Evolutionary conservation across 2,888 invertebrate species (phyloP).

Genomic region (Tipula vernalis): DNA sequence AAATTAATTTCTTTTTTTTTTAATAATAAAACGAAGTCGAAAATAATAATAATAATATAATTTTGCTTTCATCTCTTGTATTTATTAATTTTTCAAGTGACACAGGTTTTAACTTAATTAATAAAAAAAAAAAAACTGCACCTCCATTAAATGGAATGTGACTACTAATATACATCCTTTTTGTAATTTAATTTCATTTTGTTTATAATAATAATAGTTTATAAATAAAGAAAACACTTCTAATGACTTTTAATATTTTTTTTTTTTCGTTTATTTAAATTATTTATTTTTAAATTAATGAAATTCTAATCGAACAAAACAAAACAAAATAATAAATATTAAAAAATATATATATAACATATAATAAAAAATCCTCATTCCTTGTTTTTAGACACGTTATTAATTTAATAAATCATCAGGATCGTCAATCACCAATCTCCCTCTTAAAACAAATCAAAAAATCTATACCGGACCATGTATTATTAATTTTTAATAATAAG

Average conservation of each 20-base stretch:
- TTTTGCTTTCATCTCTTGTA: not conserved
- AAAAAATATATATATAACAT: not conserved
- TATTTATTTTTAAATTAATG: not conserved
- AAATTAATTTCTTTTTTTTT: not conserved
- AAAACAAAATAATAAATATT: not conserved
- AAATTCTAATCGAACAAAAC: conserved; percentile 5
- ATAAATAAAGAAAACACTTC: not conserved
- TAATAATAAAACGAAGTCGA: not conserved
- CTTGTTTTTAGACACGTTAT: not conserved
- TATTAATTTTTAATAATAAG: not conserved
- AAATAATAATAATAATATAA: not conserved
- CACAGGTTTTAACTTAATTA: not conserved
- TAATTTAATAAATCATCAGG: not conserved
- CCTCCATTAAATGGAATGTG: conserved; percentile 9
- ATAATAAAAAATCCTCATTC: not conserved
- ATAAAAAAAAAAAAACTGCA: not conserved
- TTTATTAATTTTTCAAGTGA: conserved; percentile 1
- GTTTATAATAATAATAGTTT: not conserved
- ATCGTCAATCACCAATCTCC: not conserved
- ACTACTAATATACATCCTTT: not conserved
- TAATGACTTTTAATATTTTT: not conserved
- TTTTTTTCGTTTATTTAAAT: not conserved
- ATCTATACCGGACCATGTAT: not conserved
- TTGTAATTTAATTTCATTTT: not conserved
- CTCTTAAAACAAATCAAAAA: not conserved